Percentiles rank a stretch among this genome's conserved stretches.
Evolutionary conservation across 1,140 invertebrate genomes (phyloP).

Genomic region (Portunus trituberculatus): DNA sequence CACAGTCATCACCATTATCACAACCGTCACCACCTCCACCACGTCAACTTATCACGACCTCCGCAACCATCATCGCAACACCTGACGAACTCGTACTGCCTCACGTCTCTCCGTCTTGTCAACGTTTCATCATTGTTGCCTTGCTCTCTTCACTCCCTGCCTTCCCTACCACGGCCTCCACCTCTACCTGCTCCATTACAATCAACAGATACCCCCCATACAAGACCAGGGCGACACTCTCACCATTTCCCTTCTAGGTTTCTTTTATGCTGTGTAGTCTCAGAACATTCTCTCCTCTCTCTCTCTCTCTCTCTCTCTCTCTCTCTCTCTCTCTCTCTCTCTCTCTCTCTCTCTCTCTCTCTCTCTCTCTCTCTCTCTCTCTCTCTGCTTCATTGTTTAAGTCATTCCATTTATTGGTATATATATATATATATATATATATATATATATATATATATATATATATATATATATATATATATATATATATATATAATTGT

Average conservation of each 20-base stretch:
- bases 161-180: neutral
- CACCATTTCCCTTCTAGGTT: neutral
- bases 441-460: slow-evolving; percentile 51
- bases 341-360: too few relatives aligned
- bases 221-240: neutral
- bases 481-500: slow-evolving; percentile 38
- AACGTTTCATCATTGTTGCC: neutral
- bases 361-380: slow-evolving; percentile 30
- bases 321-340: too few relatives aligned
- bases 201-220: neutral
- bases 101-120: neutral
- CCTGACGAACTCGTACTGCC: neutral
- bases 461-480: slow-evolving; percentile 51
- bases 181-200: neutral
- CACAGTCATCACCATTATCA: neutral
- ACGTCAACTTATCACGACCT: neutral
- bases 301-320: too few relatives aligned
- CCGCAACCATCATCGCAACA: neutral
- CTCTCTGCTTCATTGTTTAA: neutral
- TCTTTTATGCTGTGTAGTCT: neutral
- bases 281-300: too few relatives aligned
- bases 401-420: neutral
- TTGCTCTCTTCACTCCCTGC: neutral
- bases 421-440: slow-evolving; percentile 16
- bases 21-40: neutral